These are phyloP conservation scores for Pseudobourletiella spinata DNA, from an alignment of 1,140 invertebrate species.

Conservation along the genomic window DNA sequence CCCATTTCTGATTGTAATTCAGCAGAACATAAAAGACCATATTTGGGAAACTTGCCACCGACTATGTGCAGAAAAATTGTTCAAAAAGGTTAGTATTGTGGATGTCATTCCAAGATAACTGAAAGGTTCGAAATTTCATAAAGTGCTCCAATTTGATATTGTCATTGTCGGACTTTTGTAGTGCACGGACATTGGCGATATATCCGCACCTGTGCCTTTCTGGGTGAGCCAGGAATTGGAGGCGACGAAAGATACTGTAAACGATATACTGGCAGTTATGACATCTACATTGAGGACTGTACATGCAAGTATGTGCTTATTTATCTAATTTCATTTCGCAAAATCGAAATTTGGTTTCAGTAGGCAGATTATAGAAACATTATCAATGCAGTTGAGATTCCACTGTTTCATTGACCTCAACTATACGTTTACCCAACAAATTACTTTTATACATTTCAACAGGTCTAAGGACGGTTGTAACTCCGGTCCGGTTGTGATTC, in stretches of 20 bases:
- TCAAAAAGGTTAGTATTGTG: conserved; percentile 62
- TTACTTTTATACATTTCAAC: background rate
- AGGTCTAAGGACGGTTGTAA: conserved; percentile 9
- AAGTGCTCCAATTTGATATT: background rate
- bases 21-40: conserved; percentile 41
- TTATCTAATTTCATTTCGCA: background rate
- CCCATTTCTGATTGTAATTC: conserved; percentile 75
- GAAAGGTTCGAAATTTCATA: too few relatives aligned
- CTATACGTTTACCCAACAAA: background rate
- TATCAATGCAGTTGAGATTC: background rate
- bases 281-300: conserved; percentile 88
- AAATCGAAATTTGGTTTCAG: background rate
- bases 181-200: conserved; percentile 85
- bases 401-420: background rate
- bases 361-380: background rate
- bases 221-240: conserved; percentile 79
- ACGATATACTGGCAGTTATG: conserved; percentile 81
- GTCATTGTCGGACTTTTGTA: conserved; percentile 43
- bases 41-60: conserved; percentile 55
- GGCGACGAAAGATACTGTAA: conserved; percentile 84
- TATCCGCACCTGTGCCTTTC: conserved; percentile 75
- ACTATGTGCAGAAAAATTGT: conserved; percentile 88
- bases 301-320: conserved; percentile 56
- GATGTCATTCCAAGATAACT: background rate
- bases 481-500: background rate